Evolutionary conservation across 2,888 invertebrate species (phyloP).

Genomic region (Melanostoma mellinum): DNA sequence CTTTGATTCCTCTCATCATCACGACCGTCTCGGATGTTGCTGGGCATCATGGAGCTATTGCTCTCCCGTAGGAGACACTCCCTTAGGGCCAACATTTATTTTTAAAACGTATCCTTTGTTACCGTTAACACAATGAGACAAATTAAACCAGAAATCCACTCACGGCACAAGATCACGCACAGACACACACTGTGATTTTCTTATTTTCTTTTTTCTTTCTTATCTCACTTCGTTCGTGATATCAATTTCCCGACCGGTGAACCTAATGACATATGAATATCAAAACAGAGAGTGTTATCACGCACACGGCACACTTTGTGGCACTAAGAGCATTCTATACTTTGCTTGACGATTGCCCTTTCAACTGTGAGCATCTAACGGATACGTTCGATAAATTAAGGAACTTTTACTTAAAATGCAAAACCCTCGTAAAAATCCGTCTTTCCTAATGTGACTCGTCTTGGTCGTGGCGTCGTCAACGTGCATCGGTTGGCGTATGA

Average conservation of each 20-base stretch:
- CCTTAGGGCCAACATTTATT: conserved; percentile 57
- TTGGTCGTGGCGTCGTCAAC: not conserved
- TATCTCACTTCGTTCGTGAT: conserved; percentile 59
- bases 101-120: conserved; percentile 51
- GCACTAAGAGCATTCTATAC: conserved; percentile 29
- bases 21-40: conserved; percentile 47
- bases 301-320: conserved; percentile 36
- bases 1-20: conserved; percentile 63
- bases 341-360: conserved; percentile 49
- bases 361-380: conserved; percentile 36
- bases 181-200: not conserved
- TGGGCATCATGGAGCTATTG: conserved; percentile 37
- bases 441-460: conserved; percentile 32
- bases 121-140: conserved; percentile 15
- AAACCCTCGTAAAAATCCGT: conserved; percentile 41
- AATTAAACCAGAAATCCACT: not conserved
- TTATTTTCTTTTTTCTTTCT: conserved; percentile 18
- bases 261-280: conserved; percentile 47
- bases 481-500: conserved; percentile 54
- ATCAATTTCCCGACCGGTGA: conserved; percentile 43
- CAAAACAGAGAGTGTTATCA: conserved; percentile 62
- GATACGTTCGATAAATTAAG: conserved; percentile 3
- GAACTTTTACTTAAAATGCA: conserved; percentile 29
- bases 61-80: conserved; percentile 66
- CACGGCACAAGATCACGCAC: conserved; percentile 38